Conservation (phyloP, 2,113 vertebrate species). For the Pteronura brasiliensis region DNA sequence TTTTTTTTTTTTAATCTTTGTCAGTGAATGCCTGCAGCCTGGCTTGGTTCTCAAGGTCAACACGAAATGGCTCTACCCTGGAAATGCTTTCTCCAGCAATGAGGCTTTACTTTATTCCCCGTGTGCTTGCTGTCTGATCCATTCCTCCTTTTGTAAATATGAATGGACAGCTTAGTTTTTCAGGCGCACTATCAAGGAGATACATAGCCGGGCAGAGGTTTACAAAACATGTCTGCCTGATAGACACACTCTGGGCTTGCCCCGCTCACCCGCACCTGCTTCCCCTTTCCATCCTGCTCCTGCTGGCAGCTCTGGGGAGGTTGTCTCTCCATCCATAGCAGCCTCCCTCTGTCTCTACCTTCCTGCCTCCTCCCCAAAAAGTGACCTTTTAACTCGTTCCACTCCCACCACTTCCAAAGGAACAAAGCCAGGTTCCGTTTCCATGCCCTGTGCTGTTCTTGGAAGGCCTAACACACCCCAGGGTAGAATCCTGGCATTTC, state of each 20-base stretch:
- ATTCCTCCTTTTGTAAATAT: background rate
- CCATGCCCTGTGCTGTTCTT: background rate
- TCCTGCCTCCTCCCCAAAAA: rapidly evolving
- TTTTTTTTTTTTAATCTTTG: background rate
- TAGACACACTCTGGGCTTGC: background rate
- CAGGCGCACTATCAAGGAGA: background rate
- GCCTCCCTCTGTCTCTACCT: background rate
- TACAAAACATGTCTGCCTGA: background rate
- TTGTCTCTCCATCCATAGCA: too few species aligned
- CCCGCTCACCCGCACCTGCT: too few species aligned
- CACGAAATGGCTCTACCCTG: background rate
- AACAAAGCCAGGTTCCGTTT: background rate
- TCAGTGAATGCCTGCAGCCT: background rate
- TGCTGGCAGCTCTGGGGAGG: background rate
- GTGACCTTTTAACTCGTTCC: background rate
- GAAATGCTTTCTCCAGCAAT: background rate
- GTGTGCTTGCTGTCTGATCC: background rate
- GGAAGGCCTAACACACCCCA: background rate
- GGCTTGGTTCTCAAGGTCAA: background rate
- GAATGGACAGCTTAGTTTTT: background rate
- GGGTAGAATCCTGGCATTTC: background rate
- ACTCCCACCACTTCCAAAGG: background rate
- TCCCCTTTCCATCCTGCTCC: background rate
- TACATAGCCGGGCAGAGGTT: background rate
- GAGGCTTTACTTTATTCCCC: background rate